Percentiles rank a stretch among this genome's conserved stretches.
Evolutionary conservation across 2,888 invertebrate genomes (phyloP).

Genomic region (Meteorus cinctellus): DNA sequence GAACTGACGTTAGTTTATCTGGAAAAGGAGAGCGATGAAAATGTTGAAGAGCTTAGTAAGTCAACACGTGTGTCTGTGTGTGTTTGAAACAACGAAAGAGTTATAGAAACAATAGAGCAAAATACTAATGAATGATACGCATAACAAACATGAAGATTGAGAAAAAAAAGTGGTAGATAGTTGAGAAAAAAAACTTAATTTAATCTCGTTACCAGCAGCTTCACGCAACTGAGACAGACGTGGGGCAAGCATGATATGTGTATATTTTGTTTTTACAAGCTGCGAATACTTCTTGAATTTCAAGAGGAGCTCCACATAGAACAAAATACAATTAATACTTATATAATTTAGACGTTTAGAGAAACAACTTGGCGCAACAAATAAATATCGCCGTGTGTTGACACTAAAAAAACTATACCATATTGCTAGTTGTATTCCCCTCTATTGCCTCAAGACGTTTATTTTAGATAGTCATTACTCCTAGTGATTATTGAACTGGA

Average conservation of each 20-base stretch:
- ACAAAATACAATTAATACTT: neutral
- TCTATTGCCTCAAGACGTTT: conserved; percentile 40
- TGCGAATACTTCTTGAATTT: conserved; percentile 16
- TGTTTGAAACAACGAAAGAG: conserved; percentile 44
- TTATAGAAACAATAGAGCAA: conserved; percentile 45
- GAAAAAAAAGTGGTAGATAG: neutral
- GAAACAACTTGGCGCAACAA: neutral
- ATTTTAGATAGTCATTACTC: neutral
- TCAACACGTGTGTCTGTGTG: conserved; percentile 50
- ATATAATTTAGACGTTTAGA: conserved; percentile 10
- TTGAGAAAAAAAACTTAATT: conserved; percentile 20
- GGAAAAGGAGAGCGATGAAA: conserved; percentile 84
- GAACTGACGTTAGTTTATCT: conserved; percentile 95
- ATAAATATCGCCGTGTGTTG: neutral
- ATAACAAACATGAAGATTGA: conserved; percentile 15
- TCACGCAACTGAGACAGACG: conserved; percentile 60
- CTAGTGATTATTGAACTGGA: conserved; percentile 3
- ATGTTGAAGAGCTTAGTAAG: conserved; percentile 73
- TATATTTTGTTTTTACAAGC: conserved; percentile 39
- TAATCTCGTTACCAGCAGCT: conserved; percentile 43
- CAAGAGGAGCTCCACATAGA: neutral
- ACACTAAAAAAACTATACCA: neutral
- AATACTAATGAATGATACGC: conserved; percentile 31
- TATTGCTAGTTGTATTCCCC: conserved; percentile 52
- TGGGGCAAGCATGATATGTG: conserved; percentile 54